Evolutionary conservation across 1,140 invertebrate genomes (phyloP).

Genomic region (Drosophila bocqueti): DNA sequence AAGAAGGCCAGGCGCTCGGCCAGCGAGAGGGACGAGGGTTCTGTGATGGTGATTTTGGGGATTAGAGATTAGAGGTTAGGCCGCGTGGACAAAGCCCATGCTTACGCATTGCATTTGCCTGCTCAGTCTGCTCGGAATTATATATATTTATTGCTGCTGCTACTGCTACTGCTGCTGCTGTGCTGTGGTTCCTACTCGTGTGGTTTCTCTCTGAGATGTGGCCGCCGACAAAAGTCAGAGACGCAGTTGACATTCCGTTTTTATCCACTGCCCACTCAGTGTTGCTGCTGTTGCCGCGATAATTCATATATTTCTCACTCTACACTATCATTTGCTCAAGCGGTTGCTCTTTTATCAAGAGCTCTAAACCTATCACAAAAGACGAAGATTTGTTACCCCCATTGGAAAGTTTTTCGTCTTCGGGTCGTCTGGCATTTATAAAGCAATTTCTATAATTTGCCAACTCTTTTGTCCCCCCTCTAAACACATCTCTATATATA

Average conservation of each 20-base stretch:
- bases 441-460: conserved; percentile 66
- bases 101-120: conserved; percentile 68
- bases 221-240: conserved; percentile 31
- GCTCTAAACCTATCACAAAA: conserved; percentile 39
- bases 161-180: conserved; percentile 21
- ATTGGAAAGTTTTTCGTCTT: conserved; percentile 54
- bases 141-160: conserved; percentile 23
- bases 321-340: conserved; percentile 22
- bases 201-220: conserved; percentile 29
- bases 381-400: conserved; percentile 20
- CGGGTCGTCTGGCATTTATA: conserved; percentile 32
- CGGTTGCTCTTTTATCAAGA: conserved; percentile 33
- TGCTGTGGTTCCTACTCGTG: conserved; percentile 5
- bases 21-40: conserved; percentile 79
- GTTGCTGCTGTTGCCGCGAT: conserved; percentile 17
- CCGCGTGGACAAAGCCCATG: conserved; percentile 1
- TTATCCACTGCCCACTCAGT: conserved; percentile 51
- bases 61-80: conserved; percentile 6
- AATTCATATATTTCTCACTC: conserved; percentile 19
- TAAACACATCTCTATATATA: conserved; percentile 1
- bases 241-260: conserved; percentile 41
- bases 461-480: conserved; percentile 35
- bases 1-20: conserved; percentile 81
- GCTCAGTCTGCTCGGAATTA: conserved; percentile 15
- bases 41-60: conserved; percentile 33